phyloP scores from a whole-genome alignment of 2,888 invertebrate genomes.

The Metopia argyrocephala region DNA sequence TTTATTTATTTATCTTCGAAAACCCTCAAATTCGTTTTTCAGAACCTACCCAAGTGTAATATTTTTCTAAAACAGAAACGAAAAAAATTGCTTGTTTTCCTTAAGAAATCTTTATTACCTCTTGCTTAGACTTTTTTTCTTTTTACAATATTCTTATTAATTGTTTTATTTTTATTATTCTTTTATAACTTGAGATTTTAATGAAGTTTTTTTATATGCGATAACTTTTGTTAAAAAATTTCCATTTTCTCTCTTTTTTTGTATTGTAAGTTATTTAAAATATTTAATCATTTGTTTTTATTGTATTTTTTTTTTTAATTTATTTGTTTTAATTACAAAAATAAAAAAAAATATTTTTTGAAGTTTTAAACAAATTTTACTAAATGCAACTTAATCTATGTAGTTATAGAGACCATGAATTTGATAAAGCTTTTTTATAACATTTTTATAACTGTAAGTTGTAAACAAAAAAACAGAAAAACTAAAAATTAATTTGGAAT shows the following conservation, averaged over 20 bases:
- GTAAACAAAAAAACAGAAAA: neutral
- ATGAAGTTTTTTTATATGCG: neutral
- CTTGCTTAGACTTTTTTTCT: neutral
- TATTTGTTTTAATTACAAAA: neutral
- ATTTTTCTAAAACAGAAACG: no score
- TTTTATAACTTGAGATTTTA: conserved; percentile 1
- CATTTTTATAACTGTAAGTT: conserved; percentile 27
- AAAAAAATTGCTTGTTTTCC: neutral
- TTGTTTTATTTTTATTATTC: conserved; percentile 25
- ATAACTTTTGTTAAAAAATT: neutral
- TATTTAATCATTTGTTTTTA: neutral
- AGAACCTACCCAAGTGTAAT: no score
- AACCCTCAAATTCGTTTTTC: no score
- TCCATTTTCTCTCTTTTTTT: neutral
- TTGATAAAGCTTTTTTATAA: neutral
- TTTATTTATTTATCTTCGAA: no score
- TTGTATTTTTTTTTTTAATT: neutral
- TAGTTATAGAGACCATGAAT: conserved; percentile 26
- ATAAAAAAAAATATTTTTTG: conserved; percentile 31
- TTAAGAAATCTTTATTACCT: conserved; percentile 1
- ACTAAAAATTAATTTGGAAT: conserved; percentile 30
- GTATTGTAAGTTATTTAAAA: conserved; percentile 21
- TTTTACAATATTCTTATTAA: neutral
- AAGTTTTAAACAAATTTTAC: conserved; percentile 9
- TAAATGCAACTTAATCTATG: conserved; percentile 51